Conservation (phyloP, 2,113 vertebrate species). For the Acrocephalus kingi region DNA sequence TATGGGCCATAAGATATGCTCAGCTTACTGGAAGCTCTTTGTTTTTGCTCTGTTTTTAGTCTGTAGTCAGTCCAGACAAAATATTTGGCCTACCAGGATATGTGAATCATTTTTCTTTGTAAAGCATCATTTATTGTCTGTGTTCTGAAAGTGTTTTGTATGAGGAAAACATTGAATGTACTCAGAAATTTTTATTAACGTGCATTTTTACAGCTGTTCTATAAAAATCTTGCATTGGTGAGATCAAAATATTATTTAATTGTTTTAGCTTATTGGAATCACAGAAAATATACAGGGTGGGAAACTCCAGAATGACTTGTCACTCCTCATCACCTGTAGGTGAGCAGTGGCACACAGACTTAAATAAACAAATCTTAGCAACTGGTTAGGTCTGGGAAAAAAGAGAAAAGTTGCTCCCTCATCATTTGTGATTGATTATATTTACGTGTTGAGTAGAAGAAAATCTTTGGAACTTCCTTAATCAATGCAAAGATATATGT, state of each 20-base stretch:
- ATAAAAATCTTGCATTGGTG: slow-evolving; percentile 19
- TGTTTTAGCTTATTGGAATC: slow-evolving; percentile 49
- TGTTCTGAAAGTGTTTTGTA: slow-evolving; percentile 45
- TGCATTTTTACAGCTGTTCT: slow-evolving; percentile 64
- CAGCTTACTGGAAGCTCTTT: slow-evolving; percentile 47
- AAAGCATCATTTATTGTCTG: slow-evolving; percentile 39
- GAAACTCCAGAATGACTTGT: slow-evolving; percentile 28
- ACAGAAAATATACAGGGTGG: slow-evolving; percentile 52
- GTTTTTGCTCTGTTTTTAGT: slow-evolving; percentile 34
- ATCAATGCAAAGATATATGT: not conserved
- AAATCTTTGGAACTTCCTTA: not conserved
- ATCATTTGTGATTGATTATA: not conserved
- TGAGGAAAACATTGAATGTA: not conserved
- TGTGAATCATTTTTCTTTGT: slow-evolving; percentile 61
- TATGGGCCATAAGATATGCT: not conserved
- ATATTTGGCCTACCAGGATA: slow-evolving; percentile 70
- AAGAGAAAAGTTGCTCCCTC: not conserved
- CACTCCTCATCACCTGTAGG: not conserved
- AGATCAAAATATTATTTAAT: slow-evolving; percentile 69
- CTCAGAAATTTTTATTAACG: slow-evolving; percentile 7
- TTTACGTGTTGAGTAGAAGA: not conserved
- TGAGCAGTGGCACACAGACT: not conserved
- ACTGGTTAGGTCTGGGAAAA: slow-evolving; percentile 12
- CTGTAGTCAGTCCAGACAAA: slow-evolving; percentile 58
- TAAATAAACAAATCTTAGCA: slow-evolving; percentile 10